Evolutionary conservation across 2,888 invertebrate species (phyloP).

Genomic region (Pterostichus madidus): DNA sequence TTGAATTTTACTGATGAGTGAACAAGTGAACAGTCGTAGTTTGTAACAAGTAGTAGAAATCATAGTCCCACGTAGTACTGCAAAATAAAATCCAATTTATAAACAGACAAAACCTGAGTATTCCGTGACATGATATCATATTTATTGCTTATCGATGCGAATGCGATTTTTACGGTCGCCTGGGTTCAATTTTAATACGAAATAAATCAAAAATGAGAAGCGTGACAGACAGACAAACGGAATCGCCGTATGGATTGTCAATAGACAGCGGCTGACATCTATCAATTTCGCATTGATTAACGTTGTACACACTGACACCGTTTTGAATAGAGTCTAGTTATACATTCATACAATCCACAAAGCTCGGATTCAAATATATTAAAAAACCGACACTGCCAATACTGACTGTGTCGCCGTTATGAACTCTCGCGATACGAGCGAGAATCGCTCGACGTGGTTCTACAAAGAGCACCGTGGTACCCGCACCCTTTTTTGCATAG

Average conservation of each 20-base stretch:
- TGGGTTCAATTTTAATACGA: constrained; percentile 58
- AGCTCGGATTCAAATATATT: constrained; percentile 65
- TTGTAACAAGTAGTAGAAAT: constrained; percentile 22
- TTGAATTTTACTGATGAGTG: background rate
- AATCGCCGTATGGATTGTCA: constrained; percentile 55
- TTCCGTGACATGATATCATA: constrained; percentile 62
- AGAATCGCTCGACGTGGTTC: background rate
- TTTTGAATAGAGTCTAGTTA: constrained; percentile 75
- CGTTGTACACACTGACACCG: constrained; percentile 65
- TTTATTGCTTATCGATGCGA: constrained; percentile 65
- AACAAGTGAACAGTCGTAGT: background rate
- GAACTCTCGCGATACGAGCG: background rate
- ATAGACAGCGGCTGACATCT: constrained; percentile 60
- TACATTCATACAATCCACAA: constrained; percentile 75
- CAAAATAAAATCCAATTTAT: constrained; percentile 59
- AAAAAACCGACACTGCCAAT: constrained; percentile 61
- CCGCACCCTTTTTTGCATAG: constrained; percentile 77
- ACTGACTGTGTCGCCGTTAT: constrained; percentile 3
- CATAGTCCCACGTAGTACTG: constrained; percentile 7
- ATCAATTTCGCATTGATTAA: constrained; percentile 66
- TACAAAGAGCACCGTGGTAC: constrained; percentile 54
- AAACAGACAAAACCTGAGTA: constrained; percentile 53
- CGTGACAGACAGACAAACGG: constrained; percentile 60
- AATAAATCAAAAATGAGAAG: constrained; percentile 56
- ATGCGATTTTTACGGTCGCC: constrained; percentile 64